Conservation (phyloP, 2,797 vertebrate species). For the Artibeus jamaicensis region DNA sequence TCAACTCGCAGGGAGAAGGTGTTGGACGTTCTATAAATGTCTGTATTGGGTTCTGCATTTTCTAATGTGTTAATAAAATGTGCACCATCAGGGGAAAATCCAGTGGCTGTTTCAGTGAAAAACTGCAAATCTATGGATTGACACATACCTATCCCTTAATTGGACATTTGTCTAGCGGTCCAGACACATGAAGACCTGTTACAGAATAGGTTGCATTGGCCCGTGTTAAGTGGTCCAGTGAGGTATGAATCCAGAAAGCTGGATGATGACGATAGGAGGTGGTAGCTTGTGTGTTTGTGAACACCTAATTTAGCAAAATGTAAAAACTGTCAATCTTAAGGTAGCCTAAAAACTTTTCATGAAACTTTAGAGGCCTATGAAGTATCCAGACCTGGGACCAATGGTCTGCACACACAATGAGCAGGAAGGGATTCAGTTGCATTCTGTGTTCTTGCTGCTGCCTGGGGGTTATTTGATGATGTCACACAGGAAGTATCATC, state of each 20-base stretch:
- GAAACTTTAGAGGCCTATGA: neutral
- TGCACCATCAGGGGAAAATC: neutral
- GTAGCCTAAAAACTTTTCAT: neutral
- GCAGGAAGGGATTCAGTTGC: neutral
- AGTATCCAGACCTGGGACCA: neutral
- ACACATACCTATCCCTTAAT: neutral
- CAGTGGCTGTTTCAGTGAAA: neutral
- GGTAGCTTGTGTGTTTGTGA: neutral
- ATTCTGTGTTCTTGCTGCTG: neutral
- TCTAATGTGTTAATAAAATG: slow-evolving; percentile 28
- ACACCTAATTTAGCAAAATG: neutral
- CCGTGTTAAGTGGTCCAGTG: neutral
- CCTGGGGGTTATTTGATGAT: neutral
- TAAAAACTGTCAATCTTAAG: neutral
- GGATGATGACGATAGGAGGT: too few relatives aligned
- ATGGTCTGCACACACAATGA: rapidly evolving
- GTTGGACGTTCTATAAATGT: slow-evolving; percentile 53
- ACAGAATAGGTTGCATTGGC: neutral
- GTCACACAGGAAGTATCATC: neutral
- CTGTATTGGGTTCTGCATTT: slow-evolving; percentile 4
- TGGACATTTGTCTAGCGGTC: neutral
- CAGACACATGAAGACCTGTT: neutral
- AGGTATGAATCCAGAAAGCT: neutral
- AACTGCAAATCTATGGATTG: neutral
- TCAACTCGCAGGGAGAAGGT: slow-evolving; percentile 37